Percentiles rank a stretch among this genome's conserved stretches.
Conservation (phyloP, 1,140 invertebrate species). For the Brachionus calyciflorus region DNA sequence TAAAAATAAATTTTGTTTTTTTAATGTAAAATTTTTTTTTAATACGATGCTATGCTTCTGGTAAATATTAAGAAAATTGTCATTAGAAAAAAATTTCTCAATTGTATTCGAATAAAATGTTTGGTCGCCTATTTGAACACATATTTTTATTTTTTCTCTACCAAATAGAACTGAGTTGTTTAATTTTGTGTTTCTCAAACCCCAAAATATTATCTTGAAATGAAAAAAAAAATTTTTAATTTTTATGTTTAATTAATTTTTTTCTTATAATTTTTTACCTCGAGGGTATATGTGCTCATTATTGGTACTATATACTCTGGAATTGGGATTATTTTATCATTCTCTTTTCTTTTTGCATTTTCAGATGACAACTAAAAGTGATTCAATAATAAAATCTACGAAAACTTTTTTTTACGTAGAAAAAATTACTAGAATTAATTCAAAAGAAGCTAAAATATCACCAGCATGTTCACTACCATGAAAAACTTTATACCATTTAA, state of each 20-base stretch:
- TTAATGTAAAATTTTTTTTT: not conserved
- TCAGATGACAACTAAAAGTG: not conserved
- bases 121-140: slow-evolving; percentile 25
- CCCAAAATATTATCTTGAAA: slow-evolving; percentile 25
- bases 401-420: not conserved
- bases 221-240: not conserved
- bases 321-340: not conserved
- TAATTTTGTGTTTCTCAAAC: not conserved
- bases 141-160: slow-evolving; percentile 24
- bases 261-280: not conserved
- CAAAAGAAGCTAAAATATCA: slow-evolving; percentile 45
- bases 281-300: slow-evolving; percentile 33
- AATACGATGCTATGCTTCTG: not conserved
- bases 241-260: not conserved
- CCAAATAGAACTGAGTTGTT: slow-evolving; percentile 11
- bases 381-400: not conserved
- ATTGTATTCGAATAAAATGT: slow-evolving; percentile 24
- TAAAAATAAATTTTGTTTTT: not conserved
- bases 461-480: not conserved
- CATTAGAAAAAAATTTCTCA: slow-evolving; percentile 20
- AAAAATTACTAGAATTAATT: not conserved
- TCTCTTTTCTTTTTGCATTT: not conserved
- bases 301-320: slow-evolving; percentile 26
- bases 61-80: slow-evolving; percentile 30
- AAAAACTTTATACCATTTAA: slow-evolving; percentile 38